Percentiles rank a stretch among this genome's conserved stretches.
Evolutionary conservation across 2,113 vertebrate species (phyloP).

Genomic region (Sceloporus undulatus): DNA sequence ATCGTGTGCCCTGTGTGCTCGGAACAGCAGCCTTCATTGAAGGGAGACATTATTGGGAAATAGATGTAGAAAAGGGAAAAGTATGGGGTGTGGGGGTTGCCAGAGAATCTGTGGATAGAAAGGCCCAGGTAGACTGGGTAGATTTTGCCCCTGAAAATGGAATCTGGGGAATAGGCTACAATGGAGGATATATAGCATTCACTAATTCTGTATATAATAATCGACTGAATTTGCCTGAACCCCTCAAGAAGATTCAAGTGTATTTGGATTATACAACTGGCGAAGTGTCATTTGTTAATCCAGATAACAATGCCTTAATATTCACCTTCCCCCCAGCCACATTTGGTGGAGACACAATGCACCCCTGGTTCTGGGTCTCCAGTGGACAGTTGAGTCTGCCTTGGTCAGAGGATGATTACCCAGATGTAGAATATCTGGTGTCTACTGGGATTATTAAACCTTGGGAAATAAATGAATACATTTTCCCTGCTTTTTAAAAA

Average conservation of each 20-base stretch:
- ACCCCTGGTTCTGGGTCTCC: conserved; percentile 4
- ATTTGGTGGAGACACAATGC: neutral
- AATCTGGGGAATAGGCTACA: conserved; percentile 6
- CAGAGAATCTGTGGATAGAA: conserved; percentile 7
- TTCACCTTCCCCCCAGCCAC: conserved; percentile 7
- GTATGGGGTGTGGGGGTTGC: neutral
- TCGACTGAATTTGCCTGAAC: neutral
- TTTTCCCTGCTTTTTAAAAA: neutral
- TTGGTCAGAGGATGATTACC: neutral
- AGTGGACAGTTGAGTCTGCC: neutral
- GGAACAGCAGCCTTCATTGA: neutral
- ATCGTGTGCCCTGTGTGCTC: neutral
- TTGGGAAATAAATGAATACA: neutral
- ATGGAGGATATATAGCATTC: neutral
- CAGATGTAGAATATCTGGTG: neutral
- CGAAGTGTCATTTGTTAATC: neutral
- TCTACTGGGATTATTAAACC: neutral
- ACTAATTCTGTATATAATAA: neutral
- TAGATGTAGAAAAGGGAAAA: neutral
- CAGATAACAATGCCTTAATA: neutral
- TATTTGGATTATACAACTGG: neutral
- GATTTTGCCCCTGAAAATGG: neutral
- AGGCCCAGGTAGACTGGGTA: neutral
- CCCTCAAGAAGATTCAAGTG: neutral
- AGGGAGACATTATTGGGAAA: conserved; percentile 12